Base-by-base conservation (phyloP, 92 coral and sea anemone species). In the Pocillopora meandrina region DNA sequence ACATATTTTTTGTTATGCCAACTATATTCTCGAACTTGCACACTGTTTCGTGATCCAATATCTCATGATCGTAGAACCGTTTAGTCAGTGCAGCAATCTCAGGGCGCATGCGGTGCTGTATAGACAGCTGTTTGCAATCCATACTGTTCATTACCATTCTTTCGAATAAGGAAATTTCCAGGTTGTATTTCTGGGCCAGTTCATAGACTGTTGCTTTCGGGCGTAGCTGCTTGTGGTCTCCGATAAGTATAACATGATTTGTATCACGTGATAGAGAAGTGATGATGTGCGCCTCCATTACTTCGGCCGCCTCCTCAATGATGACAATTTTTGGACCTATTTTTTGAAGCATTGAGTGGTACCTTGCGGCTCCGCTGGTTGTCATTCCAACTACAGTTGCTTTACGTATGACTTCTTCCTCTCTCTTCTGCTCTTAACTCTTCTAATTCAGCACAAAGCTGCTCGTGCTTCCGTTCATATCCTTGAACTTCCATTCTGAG, bases 291-390 rank as follows among this genome's bases (percentile, higher is more conserved):
- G 92, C 92, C 59, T 93, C 97, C 60, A 93, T 86, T 3, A 93
- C 97, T 57, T 93, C 97, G 19, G 97, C 97, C 19, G 97, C 97
- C 87, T 93, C 97, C 69, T 93, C 97, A 5, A 93, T 88, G 33
- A 93, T 84, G 7, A 89, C 93, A 23, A 94, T 91, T 64, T 82
- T 82, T 11, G 98, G 98, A 12, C 82, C 75, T 49, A 94, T 89
- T 63, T 75, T 72, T 79, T 90, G 90, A 65, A 94, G 88, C 55
- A 78, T 74, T 13, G 72, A 61, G 55, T 87, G 88, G 63, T 91
- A 92, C 66, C 82, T 94, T 34, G 98, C 95, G 34, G 98, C 98
- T 19, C 91, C 72, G 7, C 90, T 82, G 5, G 98, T 95, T 21
- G 98, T 95, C 95, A 92, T 95, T 74, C 91, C 98, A 62, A 94